These are phyloP conservation scores for Mormyrus proboscirostris DNA, from an alignment of 2,797 vertebrate genomes.

Conservation along the genomic window DNA sequence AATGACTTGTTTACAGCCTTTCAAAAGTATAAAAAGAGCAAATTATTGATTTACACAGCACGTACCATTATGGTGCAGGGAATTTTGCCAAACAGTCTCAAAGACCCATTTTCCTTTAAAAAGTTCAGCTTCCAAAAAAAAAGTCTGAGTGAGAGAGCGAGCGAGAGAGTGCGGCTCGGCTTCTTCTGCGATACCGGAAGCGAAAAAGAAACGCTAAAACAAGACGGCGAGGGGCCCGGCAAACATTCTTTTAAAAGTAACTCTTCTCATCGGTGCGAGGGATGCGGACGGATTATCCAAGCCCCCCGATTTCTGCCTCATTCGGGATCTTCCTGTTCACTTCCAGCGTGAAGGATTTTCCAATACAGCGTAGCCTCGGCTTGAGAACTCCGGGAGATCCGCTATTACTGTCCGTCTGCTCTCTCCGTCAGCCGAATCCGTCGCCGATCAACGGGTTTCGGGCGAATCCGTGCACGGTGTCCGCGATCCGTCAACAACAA, in stretches of 20 bases:
- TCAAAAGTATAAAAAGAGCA: constrained; percentile 51
- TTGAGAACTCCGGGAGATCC: constrained; percentile 22
- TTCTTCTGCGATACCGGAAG: constrained; percentile 63
- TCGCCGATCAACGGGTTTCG: constrained; percentile 22
- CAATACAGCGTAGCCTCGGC: constrained; percentile 34
- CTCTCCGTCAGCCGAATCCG: constrained; percentile 41
- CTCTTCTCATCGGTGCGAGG: constrained; percentile 35
- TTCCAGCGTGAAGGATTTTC: constrained; percentile 38
- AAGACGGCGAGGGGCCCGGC: constrained; percentile 51
- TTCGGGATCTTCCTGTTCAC: constrained; percentile 36
- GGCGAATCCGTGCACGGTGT: constrained; percentile 24
- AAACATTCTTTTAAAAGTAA: constrained; percentile 46
- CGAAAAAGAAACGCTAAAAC: constrained; percentile 50
- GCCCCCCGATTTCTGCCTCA: constrained; percentile 35
- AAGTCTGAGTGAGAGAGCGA: constrained; percentile 35
- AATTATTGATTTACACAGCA: constrained; percentile 68
- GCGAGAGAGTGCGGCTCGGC: constrained; percentile 48
- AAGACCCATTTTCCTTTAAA: constrained; percentile 71
- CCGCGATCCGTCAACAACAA: constrained; percentile 26
- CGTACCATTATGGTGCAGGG: constrained; percentile 74
- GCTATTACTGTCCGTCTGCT: constrained; percentile 26
- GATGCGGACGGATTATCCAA: constrained; percentile 46
- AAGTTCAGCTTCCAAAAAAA: constrained; percentile 62
- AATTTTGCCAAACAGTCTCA: constrained; percentile 68
- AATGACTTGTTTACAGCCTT: constrained; percentile 41